Percentiles rank a stretch among this genome's conserved stretches.
Evolutionary conservation across 1,140 invertebrate species (phyloP).

Genomic region (Portunus trituberculatus): DNA sequence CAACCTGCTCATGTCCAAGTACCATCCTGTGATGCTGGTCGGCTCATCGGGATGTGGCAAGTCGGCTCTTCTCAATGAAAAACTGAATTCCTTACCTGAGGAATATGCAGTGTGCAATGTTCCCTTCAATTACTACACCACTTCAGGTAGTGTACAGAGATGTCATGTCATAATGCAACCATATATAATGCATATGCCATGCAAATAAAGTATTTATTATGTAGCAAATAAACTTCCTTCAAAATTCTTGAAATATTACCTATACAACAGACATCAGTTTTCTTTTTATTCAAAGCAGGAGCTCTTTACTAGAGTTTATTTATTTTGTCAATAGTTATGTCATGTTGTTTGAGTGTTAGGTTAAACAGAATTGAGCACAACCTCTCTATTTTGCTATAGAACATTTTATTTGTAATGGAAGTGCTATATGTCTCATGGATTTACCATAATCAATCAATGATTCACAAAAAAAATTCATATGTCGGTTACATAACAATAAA

Average conservation of each 20-base stretch:
- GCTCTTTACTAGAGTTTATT: too few relatives aligned
- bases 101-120: constrained; percentile 94
- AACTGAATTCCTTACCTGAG: constrained; percentile 89
- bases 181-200: not conserved
- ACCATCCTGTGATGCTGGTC: constrained; percentile 94
- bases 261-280: not conserved
- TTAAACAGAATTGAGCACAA: too few relatives aligned
- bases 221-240: not conserved
- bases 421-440: too few relatives aligned
- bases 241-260: not conserved
- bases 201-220: not conserved
- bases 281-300: not conserved
- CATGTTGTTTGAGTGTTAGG: too few relatives aligned
- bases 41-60: constrained; percentile 95
- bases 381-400: too few relatives aligned
- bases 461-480: too few relatives aligned
- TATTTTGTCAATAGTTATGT: too few relatives aligned
- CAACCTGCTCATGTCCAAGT: constrained; percentile 92
- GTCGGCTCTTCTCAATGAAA: constrained; percentile 93
- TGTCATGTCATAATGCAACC: not conserved
- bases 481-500: too few relatives aligned
- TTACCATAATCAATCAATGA: too few relatives aligned
- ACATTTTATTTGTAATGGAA: too few relatives aligned
- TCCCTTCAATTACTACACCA: constrained; percentile 98
- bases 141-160: constrained; percentile 86